Evolutionary conservation across 2,113 vertebrate species (phyloP).

Genomic region (Barnardius zonarius): DNA sequence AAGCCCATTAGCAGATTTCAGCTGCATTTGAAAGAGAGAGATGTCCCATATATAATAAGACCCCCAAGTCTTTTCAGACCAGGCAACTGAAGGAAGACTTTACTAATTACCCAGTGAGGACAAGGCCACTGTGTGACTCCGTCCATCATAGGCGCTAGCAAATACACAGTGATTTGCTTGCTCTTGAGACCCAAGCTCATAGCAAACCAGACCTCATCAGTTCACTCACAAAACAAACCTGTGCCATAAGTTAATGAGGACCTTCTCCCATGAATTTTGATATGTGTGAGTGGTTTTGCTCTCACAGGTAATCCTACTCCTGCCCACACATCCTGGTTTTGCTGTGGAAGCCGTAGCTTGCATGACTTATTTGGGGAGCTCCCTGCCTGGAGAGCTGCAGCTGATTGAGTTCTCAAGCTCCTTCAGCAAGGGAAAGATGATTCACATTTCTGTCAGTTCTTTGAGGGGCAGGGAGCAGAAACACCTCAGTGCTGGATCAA

Average conservation of each 20-base stretch:
- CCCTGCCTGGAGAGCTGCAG: background rate
- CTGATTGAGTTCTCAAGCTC: background rate
- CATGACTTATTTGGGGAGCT: background rate
- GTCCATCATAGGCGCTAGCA: accelerated
- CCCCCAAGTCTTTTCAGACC: background rate
- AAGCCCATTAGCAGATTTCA: background rate
- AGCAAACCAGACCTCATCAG: background rate
- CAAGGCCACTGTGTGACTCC: background rate
- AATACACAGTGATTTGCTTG: background rate
- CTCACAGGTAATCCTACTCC: background rate
- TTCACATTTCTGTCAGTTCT: background rate
- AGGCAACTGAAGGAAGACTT: background rate
- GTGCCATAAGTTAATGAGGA: background rate
- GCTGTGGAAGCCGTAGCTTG: background rate
- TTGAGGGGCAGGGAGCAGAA: background rate
- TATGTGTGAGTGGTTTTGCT: background rate
- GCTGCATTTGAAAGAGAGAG: background rate
- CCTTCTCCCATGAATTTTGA: background rate
- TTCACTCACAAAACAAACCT: background rate
- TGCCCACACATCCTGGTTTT: background rate
- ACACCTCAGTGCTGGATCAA: background rate
- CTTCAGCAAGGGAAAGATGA: background rate
- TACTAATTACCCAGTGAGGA: background rate
- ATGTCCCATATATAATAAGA: background rate
- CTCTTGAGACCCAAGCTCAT: background rate